Evolutionary conservation across 1,140 invertebrate species (phyloP).

Genomic region (Mya arenaria): DNA sequence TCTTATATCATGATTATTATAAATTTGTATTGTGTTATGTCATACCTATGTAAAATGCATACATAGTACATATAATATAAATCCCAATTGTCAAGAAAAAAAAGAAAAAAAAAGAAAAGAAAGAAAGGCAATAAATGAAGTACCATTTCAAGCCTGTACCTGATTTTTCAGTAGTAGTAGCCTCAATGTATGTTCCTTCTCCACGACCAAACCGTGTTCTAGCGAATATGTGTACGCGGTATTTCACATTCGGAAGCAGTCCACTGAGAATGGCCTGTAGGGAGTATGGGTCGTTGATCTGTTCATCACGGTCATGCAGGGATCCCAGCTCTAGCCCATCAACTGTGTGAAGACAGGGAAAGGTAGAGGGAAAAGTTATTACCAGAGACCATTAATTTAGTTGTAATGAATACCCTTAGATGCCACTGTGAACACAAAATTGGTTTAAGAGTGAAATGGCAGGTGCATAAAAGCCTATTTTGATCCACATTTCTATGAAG

Average conservation of each 20-base stretch:
- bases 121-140: neutral
- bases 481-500: neutral
- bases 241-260: constrained; percentile 92
- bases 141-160: constrained; percentile 50
- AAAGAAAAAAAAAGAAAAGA: neutral
- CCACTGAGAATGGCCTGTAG: constrained; percentile 92
- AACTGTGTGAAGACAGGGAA: constrained; percentile 75
- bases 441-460: neutral
- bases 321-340: constrained; percentile 84
- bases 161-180: constrained; percentile 65
- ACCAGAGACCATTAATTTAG: neutral
- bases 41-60: neutral
- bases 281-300: constrained; percentile 88
- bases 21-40: neutral
- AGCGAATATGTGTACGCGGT: constrained; percentile 91
- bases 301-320: constrained; percentile 86
- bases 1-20: no score
- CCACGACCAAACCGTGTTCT: constrained; percentile 93
- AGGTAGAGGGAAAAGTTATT: neutral
- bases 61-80: neutral
- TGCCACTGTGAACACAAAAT: no score
- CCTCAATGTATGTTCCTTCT: constrained; percentile 79
- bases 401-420: no score
- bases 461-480: neutral
- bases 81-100: neutral